Evolutionary conservation across 2,113 vertebrate species (phyloP).

Genomic region (Cynopterus brachyotis): DNA sequence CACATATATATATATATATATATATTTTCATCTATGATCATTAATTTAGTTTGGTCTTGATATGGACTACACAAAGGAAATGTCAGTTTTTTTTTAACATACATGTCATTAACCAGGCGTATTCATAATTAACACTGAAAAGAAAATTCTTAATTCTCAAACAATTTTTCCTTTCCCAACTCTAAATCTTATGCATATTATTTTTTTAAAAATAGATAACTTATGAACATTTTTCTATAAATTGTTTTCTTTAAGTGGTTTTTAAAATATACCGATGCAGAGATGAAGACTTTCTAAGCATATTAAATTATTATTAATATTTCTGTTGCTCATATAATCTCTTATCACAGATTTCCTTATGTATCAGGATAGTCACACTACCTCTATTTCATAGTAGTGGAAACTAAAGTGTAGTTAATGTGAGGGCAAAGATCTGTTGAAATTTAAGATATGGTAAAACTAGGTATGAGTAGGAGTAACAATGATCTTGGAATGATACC

Average conservation of each 20-base stretch:
- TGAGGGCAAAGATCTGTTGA: neutral
- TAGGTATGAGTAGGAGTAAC: neutral
- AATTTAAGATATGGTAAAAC: neutral
- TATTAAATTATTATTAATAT: neutral
- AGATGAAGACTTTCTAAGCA: neutral
- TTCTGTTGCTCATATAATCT: neutral
- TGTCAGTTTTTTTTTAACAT: neutral
- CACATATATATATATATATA: too few species aligned
- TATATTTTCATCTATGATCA: neutral
- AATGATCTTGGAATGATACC: conserved; percentile 31
- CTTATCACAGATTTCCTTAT: neutral
- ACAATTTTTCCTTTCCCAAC: neutral
- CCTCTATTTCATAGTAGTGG: neutral
- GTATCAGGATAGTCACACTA: neutral
- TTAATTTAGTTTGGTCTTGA: neutral
- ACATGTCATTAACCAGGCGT: neutral
- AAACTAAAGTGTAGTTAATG: neutral
- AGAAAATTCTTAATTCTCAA: neutral
- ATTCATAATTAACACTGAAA: neutral
- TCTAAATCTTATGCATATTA: neutral
- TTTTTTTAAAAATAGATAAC: neutral
- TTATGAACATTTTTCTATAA: neutral
- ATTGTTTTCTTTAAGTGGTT: neutral
- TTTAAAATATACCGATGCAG: neutral
- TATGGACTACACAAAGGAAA: neutral